Evolutionary conservation across 30 jellyfish, hydroid and myxozoan genomes (phyloP), one percentile per base, ranked within the genome.

Genomic region (Mastigias papua): DNA sequence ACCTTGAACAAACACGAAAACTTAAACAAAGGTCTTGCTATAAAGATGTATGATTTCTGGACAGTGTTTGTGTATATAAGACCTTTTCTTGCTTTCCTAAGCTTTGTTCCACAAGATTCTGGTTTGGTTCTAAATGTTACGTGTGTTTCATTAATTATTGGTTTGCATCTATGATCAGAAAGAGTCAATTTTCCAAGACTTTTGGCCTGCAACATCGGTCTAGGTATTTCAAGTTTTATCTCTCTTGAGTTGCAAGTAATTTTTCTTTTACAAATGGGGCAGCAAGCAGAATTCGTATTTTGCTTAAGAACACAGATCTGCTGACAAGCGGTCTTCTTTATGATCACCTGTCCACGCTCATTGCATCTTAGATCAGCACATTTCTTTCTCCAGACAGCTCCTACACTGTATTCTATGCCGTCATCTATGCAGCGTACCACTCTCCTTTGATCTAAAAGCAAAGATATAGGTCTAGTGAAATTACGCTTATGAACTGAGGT

Each of bases 161-260:
- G 86, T 70, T 71, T 69, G 81, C 92, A 83, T 29, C 57, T 83
- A 0, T 35, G 51, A 26, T 83, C 86, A 17, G 86, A 25, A n/a
- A 83, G 80, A 11, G 48, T 23, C 11, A 83, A 48, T n/a, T 15
- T 63, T 15, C 25, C 31, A 0, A 74, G 71, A 57, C 70, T 72
- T 1, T 37, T 48, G 9, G 66, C 66, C 4, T 50, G 10, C 42
- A 83, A 42, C 80, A 83, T 35, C n/a, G 49, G 78, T 70, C 61
- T 49, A 13, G 92, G 92, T 25, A 83, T 57, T 34, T 69, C 92
- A 3, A 83, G 21, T 50, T 22, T 25, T 1, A 83, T 69, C 34
- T 83, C 92, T 28, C 73, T 72, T 0, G 92, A 28, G 1, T 48
- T 28, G 76, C 92, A 83, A 34, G 78, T 54, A 15, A 83, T 32